phyloP scores from a whole-genome alignment of 2,113 vertebrate species.

The Triplophysa dalaica region DNA sequence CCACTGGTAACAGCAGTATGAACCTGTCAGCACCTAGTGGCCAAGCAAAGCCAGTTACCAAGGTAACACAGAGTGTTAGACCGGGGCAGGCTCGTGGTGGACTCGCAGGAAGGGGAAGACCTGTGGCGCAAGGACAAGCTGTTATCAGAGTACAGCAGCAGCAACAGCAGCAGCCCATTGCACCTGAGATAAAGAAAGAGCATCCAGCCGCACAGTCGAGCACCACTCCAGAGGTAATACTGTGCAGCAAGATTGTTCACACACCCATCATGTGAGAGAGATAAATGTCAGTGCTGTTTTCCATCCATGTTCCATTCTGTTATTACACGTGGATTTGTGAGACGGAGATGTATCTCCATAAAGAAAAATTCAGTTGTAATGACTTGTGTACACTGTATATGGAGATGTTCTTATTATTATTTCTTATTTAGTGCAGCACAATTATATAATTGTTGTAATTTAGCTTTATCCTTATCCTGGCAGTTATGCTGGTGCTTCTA shows the following conservation, averaged over 20 bases:
- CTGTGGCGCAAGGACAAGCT: conserved; percentile 58
- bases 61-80: conserved; percentile 62
- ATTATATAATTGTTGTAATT: no score
- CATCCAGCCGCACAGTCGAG: conserved; percentile 64
- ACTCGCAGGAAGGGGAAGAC: conserved; percentile 61
- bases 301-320: background rate
- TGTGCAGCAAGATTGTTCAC: background rate
- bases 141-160: conserved; percentile 51
- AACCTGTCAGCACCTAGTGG: conserved; percentile 64
- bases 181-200: conserved; percentile 70
- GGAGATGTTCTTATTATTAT: no score
- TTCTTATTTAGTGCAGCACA: no score
- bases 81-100: conserved; percentile 61
- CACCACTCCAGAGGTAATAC: conserved; percentile 28
- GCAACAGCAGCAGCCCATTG: conserved; percentile 48
- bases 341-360: no score
- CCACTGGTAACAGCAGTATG: conserved; percentile 76
- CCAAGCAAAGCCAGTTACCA: conserved; percentile 73
- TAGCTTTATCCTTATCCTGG: no score
- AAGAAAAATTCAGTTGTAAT: no score
- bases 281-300: background rate
- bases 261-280: background rate
- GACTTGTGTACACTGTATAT: no score
- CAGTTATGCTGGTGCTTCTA: no score
- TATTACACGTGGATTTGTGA: no score